A percentile compares a stretch with the other conserved stretches of the same genome.
Evolutionary conservation across 2,888 invertebrate genomes (phyloP).

Genomic region (Lasioglossum vierecki): DNA sequence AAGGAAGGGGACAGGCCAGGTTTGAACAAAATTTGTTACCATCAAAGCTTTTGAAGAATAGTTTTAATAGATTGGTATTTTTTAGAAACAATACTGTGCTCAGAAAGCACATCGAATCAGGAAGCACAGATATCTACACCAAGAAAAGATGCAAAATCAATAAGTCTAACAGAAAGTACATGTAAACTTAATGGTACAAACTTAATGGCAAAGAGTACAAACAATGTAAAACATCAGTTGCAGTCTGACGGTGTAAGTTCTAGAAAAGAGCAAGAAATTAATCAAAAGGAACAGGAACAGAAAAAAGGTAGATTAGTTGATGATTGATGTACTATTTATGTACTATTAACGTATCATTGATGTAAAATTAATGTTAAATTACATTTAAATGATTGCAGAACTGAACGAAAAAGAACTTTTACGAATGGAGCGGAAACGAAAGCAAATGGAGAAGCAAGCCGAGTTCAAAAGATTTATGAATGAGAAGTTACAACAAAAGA

Average conservation of each 20-base stretch:
- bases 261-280: neutral
- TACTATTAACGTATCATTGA: no score
- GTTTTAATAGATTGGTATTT: neutral
- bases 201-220: neutral
- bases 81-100: neutral
- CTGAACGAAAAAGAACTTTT: constrained; percentile 56
- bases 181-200: neutral
- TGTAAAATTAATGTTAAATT: neutral
- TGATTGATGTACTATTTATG: neutral
- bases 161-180: neutral
- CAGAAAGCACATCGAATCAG: neutral
- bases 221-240: neutral
- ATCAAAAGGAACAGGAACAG: neutral
- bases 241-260: neutral
- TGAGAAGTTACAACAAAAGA: constrained; percentile 52
- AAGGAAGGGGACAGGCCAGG: constrained; percentile 21
- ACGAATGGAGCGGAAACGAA: constrained; percentile 73
- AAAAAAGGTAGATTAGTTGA: constrained; percentile 28
- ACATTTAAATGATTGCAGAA: constrained; percentile 21
- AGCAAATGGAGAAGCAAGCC: constrained; percentile 73
- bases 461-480: constrained; percentile 72
- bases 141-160: neutral
- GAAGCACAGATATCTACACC: neutral
- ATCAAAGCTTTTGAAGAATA: neutral
- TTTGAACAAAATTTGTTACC: neutral